Base-by-base conservation (phyloP, 2,797 vertebrate genomes). In the Artibeus lituratus region DNA sequence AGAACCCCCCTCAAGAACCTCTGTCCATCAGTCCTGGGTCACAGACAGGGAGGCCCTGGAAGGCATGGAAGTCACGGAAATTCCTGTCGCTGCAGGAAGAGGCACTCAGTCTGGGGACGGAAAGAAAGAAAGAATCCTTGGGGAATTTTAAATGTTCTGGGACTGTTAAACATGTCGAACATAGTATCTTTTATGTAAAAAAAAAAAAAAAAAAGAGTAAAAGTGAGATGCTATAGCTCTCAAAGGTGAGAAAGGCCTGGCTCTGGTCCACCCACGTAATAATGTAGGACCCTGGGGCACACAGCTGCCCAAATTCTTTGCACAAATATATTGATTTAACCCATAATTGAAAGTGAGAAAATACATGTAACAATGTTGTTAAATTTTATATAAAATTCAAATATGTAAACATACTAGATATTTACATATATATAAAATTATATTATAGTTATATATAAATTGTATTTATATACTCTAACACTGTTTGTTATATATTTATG, bases 61-160 rank as follows among this genome's bases (percentile, higher is more conserved):
- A 1, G 21, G 35, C 3, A 3, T 21, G 11, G 73, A 2, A 65
- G 39, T 22, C 16, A 67, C 4, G 8, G 77, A 18, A 22, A 42
- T 4, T 6, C 21, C 39, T 10, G 1, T 42, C n/a, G 9, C 39
- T 15, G 2, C 0, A 4, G 42, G 10, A 39, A 65, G 0, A 5
- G 57, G n/a, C 42, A 69, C 29, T 2, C 1, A 14, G 32, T 65
- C 37, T 11, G 1, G 2, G 77, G 16, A 12, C 24, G 47, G 81
- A 67, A 1, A 80, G 5, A 35, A 37, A 84, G 35, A 49, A 37
- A 44, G n/a, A 78, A 26, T 59, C 59, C 14, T 62, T 62, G 37
- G 44, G 57, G 18, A 22, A 44, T 51, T 62, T 26, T 47, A 62
- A 77, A 29, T 12, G 29, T 1, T 35, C 15, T 35, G 73, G 67